Evolutionary conservation across 2,797 vertebrate species (phyloP), one percentile per base, ranked within the genome.

Genomic region (Decapterus maruadsi): DNA sequence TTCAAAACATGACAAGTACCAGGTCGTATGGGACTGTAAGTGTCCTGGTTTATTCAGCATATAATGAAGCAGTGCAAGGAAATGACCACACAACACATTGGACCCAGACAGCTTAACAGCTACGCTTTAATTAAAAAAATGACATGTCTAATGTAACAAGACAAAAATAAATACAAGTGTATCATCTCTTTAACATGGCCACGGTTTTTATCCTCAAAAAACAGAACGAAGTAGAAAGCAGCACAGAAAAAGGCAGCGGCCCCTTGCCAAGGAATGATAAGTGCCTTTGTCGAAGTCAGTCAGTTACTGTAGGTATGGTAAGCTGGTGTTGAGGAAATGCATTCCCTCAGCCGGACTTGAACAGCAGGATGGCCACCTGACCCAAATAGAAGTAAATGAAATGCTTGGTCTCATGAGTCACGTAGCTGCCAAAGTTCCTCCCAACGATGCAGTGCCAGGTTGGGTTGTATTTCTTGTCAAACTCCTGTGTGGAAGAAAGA

Each of bases 311-410:
- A 69, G 81, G 91, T 84, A 81, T 84, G 89, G 91, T 92, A 90
- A 91, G 84, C 79, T 75, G 77, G 62, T 76, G 76, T 56, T 1
- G 51, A 53, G 72, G 67, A 85, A 85, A 48, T 0, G 74, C 64
- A 7, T 84, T 77, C 68, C 89, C 80, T 96, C 95, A 99, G 79
- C 97, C 98, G 22, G 97, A 99, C 93, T 99, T 99, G 91, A 99
- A 99, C 38, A 98, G 96, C 90, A 99, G 95, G 87, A 99, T 99
- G 90, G 97, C 97, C n/a, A 99, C 97, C 89, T 99, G 97, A 91
- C 98, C 98, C 93, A 99, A 94, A 95, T 98, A 98, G 95, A 99
- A 99, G 93, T 99, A 99, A 93, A 99, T 99, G 96, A 99, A 99
- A 92, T 99, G 97, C 91, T 99, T 99, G 86, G 97, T 98, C 94